Evolutionary conservation across 2,113 vertebrate genomes (phyloP).

Genomic region (Vanacampus margaritifer): DNA sequence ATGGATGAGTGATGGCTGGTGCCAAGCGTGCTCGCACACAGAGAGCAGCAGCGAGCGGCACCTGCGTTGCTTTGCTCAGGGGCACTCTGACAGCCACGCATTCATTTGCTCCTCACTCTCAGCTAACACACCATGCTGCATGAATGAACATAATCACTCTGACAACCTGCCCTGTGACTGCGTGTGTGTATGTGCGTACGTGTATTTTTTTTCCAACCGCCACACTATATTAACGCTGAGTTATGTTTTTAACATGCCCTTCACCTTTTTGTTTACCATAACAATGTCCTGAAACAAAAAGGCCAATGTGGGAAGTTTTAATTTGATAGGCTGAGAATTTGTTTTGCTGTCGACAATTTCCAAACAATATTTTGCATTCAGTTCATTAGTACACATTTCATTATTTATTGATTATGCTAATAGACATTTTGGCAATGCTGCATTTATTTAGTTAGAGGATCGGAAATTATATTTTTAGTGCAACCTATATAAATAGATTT

Average conservation of each 20-base stretch:
- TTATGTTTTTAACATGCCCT: slow-evolving; percentile 1
- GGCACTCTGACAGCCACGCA: slow-evolving; percentile 9
- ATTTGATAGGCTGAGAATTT: neutral
- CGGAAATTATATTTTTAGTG: too few relatives aligned
- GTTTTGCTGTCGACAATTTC: neutral
- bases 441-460: too few relatives aligned
- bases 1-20: slow-evolving; percentile 16
- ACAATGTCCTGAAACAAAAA: slow-evolving; percentile 1
- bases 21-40: neutral
- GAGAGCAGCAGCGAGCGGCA: neutral
- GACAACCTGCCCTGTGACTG: slow-evolving; percentile 1
- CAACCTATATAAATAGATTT: too few relatives aligned
- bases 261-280: neutral
- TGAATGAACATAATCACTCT: slow-evolving; percentile 13
- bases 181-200: too few relatives aligned
- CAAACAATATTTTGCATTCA: neutral
- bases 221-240: neutral
- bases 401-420: neutral
- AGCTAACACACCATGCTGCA: neutral
- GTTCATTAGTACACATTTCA: neutral
- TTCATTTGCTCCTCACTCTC: neutral
- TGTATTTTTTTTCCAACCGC: neutral
- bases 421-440: neutral
- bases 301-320: neutral
- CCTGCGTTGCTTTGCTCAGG: slow-evolving; percentile 6